Percentiles rank a stretch among this genome's conserved stretches.
Conservation (phyloP, 2,113 vertebrate genomes). For the Megaptera novaeangliae region DNA sequence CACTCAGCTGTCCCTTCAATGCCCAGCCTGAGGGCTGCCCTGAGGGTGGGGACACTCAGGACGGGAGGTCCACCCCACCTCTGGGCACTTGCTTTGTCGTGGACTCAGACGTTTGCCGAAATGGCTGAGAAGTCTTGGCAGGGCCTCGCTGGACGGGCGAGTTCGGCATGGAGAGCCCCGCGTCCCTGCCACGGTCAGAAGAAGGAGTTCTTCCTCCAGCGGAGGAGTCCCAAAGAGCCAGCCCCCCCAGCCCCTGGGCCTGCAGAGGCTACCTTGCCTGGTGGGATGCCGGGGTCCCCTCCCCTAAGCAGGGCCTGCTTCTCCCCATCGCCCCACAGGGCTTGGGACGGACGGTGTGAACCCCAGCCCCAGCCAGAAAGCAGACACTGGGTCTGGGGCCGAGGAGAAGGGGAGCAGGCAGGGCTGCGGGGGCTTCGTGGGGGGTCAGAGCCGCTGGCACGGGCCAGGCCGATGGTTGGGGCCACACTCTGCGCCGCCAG, state of each 20-base stretch:
- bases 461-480: rapidly evolving
- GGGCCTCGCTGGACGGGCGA: not conserved
- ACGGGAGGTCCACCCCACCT: not conserved
- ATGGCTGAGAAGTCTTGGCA: not conserved
- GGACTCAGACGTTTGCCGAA: not conserved
- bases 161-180: rapidly evolving
- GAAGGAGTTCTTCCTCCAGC: not conserved
- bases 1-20: not conserved
- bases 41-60: not conserved
- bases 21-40: not conserved
- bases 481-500: rapidly evolving
- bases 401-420: not conserved
- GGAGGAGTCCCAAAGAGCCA: not conserved
- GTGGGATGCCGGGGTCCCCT: not conserved
- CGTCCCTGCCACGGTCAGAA: rapidly evolving
- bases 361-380: not conserved
- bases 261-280: not conserved
- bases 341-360: not conserved
- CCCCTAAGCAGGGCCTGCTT: not conserved
- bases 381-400: not conserved
- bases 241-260: too few species aligned
- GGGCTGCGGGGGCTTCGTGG: rapidly evolving
- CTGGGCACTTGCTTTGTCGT: too few species aligned
- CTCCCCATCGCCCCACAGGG: not conserved
- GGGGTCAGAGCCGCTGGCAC: not conserved